Base-by-base conservation (phyloP, 2,113 vertebrate genomes). In the Cricetomys ansorgei region DNA sequence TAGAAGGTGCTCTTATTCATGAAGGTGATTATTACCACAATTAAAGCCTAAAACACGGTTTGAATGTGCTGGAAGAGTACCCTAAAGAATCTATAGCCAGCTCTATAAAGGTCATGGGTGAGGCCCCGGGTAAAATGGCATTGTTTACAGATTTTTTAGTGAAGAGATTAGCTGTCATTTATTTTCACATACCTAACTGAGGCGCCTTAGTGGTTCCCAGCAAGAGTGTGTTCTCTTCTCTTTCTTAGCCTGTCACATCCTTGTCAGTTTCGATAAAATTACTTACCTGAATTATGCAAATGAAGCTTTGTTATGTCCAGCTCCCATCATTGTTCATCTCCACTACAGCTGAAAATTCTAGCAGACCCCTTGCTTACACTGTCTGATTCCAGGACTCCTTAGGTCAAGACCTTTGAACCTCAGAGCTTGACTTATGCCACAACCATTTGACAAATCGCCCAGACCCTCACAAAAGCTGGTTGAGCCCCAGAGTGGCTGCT, bases 381-480 rank as follows among this genome's bases (percentile, higher is more conserved):
- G 98, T 98, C 98, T 98, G 98, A 99, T 99, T 99, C 98, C 98
- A 99, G 98, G 99, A 99, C 99, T 99, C 98, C 99, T 99, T 99
- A 99, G 99, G 99, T 99, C 99, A 99, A 98, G 99, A 99, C 99
- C 99, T 99, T 99, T 99, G 99, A 99, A 99, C 99, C 99, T 99
- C 98, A 97, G 98, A 99, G 99, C 99, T 99, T 99, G 99, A 99
- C 99, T 99, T 99, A 99, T 99, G 99, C 99, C 99, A 99, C 99
- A 98, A 90, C 98, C 98, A 98, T 99, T 99, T 99, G 99, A 99
- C 99, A 99, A 99, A 99, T 99, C 98, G 98, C 98, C 99, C 98
- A 97, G 91, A 95, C 98, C 98, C 98, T 99, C 98, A 99, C 99
- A 99, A 99, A 99, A 99, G 99, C 98, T 97, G 96, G 98, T 98